Base-by-base conservation (phyloP, 2,113 vertebrate species). In the Cochlearius cochlearius region DNA sequence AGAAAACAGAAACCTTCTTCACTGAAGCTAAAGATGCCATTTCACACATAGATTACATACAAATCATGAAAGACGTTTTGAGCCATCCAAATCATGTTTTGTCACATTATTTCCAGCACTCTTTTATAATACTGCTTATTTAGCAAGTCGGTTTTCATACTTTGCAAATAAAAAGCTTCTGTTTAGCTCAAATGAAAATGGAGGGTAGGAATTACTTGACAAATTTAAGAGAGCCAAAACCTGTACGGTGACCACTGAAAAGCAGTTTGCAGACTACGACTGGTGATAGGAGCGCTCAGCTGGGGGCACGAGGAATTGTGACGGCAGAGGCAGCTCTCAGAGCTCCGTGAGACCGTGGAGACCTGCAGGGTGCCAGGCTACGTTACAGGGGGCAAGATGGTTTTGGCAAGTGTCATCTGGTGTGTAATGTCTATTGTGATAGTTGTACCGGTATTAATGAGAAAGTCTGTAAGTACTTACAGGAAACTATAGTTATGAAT, bases 361-460 rank as follows among this genome's bases (percentile, higher is more conserved):
- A 71, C 55, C 79, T 74, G 79, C 59, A 94, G 79, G 45, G 27
- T 55, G 45, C 55, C 80, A 84, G 32, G 47, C 36, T 39, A 32
- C 0, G 0, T 50, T 15, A 20, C 55, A 66, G 45, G 36, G 12
- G 18, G 10, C 15, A 80, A 63, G 52, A 47, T 16, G n/a, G 55
- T 68, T 86, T 89, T 59, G 26, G 52, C 25, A 80, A 66, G 11
- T 56, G 21, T 20, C 34, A 75, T 38, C 60, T 81, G 64, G 15
- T 36, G 7, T 58, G 27, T 32, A 36, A 4, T 32, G 63, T 30
- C 39, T 56, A 3, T 22, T n/a, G 43, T 58, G 39, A 68, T 38
- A 66, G 39, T 7, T 29, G 23, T 36, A 34, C 19, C 60, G 49
- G 9, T 92, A 39, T 84, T 64, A 47, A 77, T 43, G 58, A 47